These are phyloP conservation scores for Carlito syrichta DNA, from an alignment of 2,113 vertebrate genomes.

Conservation along the genomic window DNA sequence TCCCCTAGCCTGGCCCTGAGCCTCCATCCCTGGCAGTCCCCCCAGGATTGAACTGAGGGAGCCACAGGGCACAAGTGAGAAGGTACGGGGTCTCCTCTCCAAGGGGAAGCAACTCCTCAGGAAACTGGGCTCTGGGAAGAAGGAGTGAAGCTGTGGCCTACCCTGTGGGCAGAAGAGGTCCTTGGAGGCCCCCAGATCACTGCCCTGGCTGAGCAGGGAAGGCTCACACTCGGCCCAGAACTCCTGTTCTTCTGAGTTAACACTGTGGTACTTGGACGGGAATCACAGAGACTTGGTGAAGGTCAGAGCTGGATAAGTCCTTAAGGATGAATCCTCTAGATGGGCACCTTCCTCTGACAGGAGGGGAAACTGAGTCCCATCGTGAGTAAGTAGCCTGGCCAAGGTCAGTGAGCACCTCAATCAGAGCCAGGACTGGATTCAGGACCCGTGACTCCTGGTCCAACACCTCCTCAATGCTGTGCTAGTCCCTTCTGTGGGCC, in stretches of 20 bases:
- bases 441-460: neutral
- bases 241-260: neutral
- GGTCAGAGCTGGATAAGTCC: neutral
- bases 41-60: constrained; percentile 26
- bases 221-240: neutral
- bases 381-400: neutral
- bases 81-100: constrained; percentile 91
- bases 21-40: constrained; percentile 33
- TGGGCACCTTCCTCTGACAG: neutral
- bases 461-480: fast-evolving
- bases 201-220: neutral
- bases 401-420: too few species aligned
- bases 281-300: neutral
- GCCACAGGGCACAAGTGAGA: constrained; percentile 81
- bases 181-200: neutral
- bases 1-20: neutral
- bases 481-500: neutral
- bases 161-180: neutral
- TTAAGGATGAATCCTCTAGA: neutral
- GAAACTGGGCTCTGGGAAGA: constrained; percentile 92
- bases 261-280: neutral
- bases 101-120: constrained; percentile 93
- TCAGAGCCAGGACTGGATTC: neutral
- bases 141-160: constrained; percentile 78
- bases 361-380: neutral